Conservation (phyloP, 2,888 invertebrate genomes). For the Nipponacmea schrenckii region DNA sequence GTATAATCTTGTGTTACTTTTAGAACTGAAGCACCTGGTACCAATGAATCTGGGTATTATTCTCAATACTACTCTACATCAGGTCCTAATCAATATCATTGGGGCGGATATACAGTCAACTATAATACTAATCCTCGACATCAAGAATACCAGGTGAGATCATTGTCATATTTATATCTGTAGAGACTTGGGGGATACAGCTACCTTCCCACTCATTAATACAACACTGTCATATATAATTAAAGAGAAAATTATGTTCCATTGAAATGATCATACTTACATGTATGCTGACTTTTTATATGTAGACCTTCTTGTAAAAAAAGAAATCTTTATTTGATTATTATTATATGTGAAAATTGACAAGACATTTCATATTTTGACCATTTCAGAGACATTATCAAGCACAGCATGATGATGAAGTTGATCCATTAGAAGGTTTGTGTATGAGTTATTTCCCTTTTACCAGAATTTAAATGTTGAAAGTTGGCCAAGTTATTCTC, state of each 20-base stretch:
- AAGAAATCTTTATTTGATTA: too few species aligned
- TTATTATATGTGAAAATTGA: too few species aligned
- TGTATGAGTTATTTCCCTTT: constrained; percentile 8
- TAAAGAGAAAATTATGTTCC: too few species aligned
- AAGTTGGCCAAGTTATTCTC: too few species aligned
- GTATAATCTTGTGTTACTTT: not conserved
- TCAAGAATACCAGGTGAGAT: constrained; percentile 21
- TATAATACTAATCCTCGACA: constrained; percentile 34
- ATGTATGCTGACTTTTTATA: too few species aligned
- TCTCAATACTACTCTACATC: constrained; percentile 15
- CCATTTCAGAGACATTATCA: not conserved
- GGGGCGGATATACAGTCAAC: constrained; percentile 47
- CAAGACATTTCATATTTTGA: too few species aligned
- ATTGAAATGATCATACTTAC: too few species aligned
- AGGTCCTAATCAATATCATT: constrained; percentile 37
- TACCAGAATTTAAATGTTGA: not conserved
- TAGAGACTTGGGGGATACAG: too few species aligned
- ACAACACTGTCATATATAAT: too few species aligned
- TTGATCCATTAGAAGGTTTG: not conserved
- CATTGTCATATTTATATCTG: too few species aligned
- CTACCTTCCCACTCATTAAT: too few species aligned
- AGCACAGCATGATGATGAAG: not conserved
- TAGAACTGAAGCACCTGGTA: not conserved
- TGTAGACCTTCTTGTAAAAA: too few species aligned
- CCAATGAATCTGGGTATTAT: not conserved